A percentile compares a stretch with the other conserved stretches of the same genome.
Evolutionary conservation across 2,797 vertebrate species (phyloP).

Genomic region (Muraenolepis orangiensis): DNA sequence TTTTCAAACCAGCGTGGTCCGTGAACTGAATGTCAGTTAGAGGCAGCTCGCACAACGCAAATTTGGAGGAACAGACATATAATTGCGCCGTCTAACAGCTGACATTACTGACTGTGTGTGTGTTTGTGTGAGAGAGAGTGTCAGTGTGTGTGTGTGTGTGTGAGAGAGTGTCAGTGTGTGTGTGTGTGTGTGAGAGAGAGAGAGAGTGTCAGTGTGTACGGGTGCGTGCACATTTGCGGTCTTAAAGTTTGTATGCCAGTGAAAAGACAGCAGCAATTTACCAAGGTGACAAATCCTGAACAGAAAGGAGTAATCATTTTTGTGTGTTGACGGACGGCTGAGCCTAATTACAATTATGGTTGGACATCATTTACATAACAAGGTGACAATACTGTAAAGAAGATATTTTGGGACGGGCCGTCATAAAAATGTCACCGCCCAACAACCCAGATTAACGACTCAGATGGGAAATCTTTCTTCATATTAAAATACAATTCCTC

Average conservation of each 20-base stretch:
- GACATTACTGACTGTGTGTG: not conserved
- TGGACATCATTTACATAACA: not conserved
- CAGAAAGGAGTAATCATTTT: not conserved
- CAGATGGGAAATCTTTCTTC: not conserved
- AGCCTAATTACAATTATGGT: constrained; percentile 1
- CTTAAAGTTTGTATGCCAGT: constrained; percentile 15
- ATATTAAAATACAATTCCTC: not conserved
- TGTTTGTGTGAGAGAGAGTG: no score
- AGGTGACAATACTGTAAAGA: not conserved
- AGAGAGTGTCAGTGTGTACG: no score
- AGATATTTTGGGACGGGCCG: not conserved
- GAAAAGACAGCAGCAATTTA: constrained; percentile 16
- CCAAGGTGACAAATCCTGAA: not conserved
- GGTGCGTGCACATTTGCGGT: constrained; percentile 10
- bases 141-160: not conserved
- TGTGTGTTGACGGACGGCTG: not conserved
- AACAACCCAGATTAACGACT: not conserved
- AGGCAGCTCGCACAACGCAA: not conserved
- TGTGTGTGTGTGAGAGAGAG: not conserved
- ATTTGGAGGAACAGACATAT: constrained; percentile 10
- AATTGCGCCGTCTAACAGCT: constrained; percentile 25
- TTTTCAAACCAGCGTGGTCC: not conserved
- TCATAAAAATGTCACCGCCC: not conserved
- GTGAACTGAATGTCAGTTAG: not conserved
- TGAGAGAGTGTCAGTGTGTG: no score